These are phyloP conservation scores for Dinocampus coccinellae DNA, from an alignment of 2,888 invertebrate species.

Conservation along the genomic window DNA sequence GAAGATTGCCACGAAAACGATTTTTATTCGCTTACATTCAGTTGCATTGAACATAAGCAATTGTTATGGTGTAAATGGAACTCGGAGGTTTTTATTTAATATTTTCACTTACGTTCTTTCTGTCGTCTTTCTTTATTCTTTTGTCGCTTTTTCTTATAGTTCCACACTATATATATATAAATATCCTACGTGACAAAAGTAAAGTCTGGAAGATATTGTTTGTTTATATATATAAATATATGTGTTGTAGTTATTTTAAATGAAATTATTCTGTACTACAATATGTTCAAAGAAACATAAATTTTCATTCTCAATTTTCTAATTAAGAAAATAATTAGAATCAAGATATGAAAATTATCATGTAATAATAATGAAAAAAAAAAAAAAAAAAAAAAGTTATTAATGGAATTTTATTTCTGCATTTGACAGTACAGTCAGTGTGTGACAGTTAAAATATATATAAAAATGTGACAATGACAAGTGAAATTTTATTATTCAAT, in stretches of 20 bases:
- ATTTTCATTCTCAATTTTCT: neutral
- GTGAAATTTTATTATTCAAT: neutral
- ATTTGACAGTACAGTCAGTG: neutral
- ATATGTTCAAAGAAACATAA: neutral
- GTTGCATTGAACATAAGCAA: constrained; percentile 5
- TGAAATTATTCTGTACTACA: neutral
- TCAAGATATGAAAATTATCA: neutral
- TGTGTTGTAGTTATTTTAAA: neutral
- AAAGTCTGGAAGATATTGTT: neutral
- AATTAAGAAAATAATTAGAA: neutral
- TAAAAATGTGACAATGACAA: neutral
- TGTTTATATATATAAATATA: neutral
- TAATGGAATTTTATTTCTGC: neutral
- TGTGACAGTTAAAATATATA: neutral
- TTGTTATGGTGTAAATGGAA: constrained; percentile 17
- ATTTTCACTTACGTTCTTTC: neutral
- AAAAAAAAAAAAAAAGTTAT: neutral
- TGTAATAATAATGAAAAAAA: neutral
- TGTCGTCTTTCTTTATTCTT: neutral
- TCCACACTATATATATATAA: neutral
- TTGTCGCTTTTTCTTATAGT: neutral
- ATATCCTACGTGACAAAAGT: neutral
- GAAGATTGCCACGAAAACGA: constrained; percentile 20
- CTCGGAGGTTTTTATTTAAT: constrained; percentile 4
- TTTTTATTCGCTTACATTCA: constrained; percentile 22